A percentile compares a stretch with the other conserved stretches of the same genome.
These are phyloP conservation scores for Urocyon cinereoargenteus DNA, from an alignment of 2,797 vertebrate species.

Conservation along the genomic window DNA sequence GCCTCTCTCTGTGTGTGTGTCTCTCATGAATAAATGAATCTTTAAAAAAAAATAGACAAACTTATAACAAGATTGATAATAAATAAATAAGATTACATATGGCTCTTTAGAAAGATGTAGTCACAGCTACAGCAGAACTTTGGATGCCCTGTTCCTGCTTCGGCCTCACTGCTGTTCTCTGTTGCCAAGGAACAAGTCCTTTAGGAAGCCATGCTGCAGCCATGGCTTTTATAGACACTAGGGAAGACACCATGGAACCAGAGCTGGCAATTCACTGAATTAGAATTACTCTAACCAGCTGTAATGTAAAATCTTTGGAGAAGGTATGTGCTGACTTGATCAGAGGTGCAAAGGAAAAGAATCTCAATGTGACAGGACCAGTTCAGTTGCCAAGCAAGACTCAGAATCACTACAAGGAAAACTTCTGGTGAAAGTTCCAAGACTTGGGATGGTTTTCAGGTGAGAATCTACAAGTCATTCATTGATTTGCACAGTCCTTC, in stretches of 20 bases:
- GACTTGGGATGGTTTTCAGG: neutral
- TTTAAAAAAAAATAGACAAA: neutral
- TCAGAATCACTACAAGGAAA: neutral
- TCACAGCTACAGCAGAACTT: fast-evolving
- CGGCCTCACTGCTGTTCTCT: constrained; percentile 92
- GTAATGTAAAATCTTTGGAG: constrained; percentile 98
- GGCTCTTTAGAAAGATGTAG: neutral
- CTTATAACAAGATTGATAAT: neutral
- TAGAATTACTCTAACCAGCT: constrained; percentile 97
- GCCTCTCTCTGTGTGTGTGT: too few species aligned
- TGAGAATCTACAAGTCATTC: neutral
- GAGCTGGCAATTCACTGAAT: constrained; percentile 98
- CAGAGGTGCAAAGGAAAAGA: constrained; percentile 98
- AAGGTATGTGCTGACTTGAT: constrained; percentile 98
- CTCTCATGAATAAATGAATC: too few species aligned
- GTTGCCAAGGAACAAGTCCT: constrained; percentile 95
- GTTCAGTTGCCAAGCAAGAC: constrained; percentile 98
- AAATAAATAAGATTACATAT: neutral
- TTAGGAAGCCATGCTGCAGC: constrained; percentile 90
- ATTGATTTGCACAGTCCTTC: neutral
- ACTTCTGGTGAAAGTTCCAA: neutral
- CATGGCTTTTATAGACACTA: constrained; percentile 97
- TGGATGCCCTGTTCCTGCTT: neutral
- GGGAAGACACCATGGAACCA: constrained; percentile 96
- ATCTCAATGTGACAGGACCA: constrained; percentile 97